Percentiles rank a stretch among this genome's conserved stretches.
These are phyloP conservation scores for Andrena dorsata DNA, from an alignment of 2,888 invertebrate genomes.

Conservation along the genomic window DNA sequence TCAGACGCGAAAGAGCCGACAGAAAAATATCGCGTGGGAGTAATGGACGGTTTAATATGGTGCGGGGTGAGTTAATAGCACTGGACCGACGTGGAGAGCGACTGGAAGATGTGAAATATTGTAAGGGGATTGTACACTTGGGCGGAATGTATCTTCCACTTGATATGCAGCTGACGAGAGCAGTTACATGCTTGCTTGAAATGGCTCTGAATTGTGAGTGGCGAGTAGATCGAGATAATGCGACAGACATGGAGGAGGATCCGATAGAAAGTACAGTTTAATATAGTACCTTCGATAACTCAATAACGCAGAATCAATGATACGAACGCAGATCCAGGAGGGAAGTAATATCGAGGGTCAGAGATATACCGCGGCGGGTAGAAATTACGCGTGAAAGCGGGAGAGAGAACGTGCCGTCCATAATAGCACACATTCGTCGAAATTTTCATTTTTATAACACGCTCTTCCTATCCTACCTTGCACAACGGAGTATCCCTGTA, in stretches of 20 bases:
- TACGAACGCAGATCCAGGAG: not conserved
- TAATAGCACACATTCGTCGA: conserved; percentile 2
- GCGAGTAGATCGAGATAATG: not conserved
- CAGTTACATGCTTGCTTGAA: too few species aligned
- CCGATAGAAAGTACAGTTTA: not conserved
- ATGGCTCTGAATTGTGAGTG: not conserved
- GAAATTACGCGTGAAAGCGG: conserved; percentile 1
- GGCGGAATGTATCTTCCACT: too few species aligned
- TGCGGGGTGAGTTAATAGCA: conserved; percentile 46
- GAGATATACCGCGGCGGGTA: not conserved
- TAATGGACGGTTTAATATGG: conserved; percentile 37
- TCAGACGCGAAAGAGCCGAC: conserved; percentile 42
- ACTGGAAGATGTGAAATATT: conserved; percentile 27
- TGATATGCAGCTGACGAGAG: too few species aligned
- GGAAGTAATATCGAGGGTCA: conserved; percentile 8
- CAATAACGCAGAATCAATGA: conserved; percentile 34
- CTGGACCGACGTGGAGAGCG: conserved; percentile 6
- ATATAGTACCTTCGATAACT: conserved; percentile 17
- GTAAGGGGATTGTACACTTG: not conserved
- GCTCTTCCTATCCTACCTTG: not conserved
- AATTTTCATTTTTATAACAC: conserved; percentile 6
- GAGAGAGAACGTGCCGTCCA: not conserved
- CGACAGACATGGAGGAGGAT: not conserved
- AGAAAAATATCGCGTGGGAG: conserved; percentile 10
- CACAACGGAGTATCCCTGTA: not conserved